Evolutionary conservation across 2,888 invertebrate genomes (phyloP).

Genomic region (Lasioglossum zephyrum): DNA sequence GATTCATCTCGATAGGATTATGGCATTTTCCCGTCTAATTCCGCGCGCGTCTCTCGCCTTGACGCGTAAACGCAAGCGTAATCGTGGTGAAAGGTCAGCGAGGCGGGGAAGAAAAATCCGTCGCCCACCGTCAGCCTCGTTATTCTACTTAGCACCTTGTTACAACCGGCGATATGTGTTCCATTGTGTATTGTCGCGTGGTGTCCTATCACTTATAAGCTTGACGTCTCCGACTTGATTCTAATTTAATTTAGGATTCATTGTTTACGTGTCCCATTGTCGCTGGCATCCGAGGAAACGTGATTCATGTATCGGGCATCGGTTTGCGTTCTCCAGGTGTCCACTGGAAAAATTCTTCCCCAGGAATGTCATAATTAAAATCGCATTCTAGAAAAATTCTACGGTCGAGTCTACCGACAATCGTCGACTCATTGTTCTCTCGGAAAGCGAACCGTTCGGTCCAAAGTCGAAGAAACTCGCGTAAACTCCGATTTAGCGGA

Average conservation of each 20-base stretch:
- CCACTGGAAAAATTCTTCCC: background rate
- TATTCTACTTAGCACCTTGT: constrained; percentile 75
- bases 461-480: constrained; percentile 35
- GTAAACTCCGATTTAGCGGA: constrained; percentile 55
- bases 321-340: constrained; percentile 3
- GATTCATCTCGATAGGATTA: constrained; percentile 32
- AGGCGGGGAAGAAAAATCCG: constrained; percentile 69
- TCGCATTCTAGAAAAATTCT: background rate
- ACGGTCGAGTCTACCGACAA: background rate
- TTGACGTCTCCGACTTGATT: constrained; percentile 64
- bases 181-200: constrained; percentile 72
- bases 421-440: background rate
- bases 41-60: constrained; percentile 48
- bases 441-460: constrained; percentile 20
- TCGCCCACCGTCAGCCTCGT: constrained; percentile 76
- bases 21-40: constrained; percentile 51
- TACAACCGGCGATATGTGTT: constrained; percentile 74
- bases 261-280: constrained; percentile 67
- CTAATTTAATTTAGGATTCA: constrained; percentile 73
- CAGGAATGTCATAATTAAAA: background rate
- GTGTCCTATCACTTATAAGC: constrained; percentile 59
- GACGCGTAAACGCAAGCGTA: constrained; percentile 69
- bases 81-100: constrained; percentile 76
- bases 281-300: constrained; percentile 40
- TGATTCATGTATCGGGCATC: constrained; percentile 60